Conservation (phyloP, 1,140 invertebrate genomes). For the Colletes latitarsis region DNA sequence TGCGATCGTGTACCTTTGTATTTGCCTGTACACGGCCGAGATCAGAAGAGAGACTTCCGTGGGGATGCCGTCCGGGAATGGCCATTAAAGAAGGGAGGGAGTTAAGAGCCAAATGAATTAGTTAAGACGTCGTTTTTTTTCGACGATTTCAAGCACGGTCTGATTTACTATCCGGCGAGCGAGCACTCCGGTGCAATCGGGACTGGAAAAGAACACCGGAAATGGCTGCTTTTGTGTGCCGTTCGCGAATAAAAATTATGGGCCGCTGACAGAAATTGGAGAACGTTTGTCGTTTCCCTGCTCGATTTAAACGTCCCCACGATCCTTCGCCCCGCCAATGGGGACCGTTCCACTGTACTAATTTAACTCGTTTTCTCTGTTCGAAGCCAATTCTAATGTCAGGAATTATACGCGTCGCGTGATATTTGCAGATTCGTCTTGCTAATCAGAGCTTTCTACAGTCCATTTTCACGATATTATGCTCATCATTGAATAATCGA, state of each 20-base stretch:
- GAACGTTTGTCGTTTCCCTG: slow-evolving; percentile 47
- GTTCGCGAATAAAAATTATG: slow-evolving; percentile 42
- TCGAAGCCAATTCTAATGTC: not conserved
- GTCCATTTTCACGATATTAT: too few species aligned
- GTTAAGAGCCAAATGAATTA: slow-evolving; percentile 44
- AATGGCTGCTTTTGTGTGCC: slow-evolving; percentile 44
- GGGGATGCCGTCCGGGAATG: not conserved
- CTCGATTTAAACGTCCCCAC: slow-evolving; percentile 11
- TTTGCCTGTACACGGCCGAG: not conserved
- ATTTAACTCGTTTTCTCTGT: not conserved
- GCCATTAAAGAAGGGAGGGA: not conserved
- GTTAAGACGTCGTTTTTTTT: slow-evolving; percentile 29
- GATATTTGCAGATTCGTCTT: too few species aligned
- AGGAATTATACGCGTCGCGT: not conserved
- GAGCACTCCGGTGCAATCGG: slow-evolving; percentile 1
- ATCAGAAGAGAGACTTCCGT: not conserved
- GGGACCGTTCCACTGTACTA: not conserved
- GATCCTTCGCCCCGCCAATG: slow-evolving; percentile 4
- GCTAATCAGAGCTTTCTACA: too few species aligned
- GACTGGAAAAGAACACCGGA: slow-evolving; percentile 40
- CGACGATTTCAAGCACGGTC: not conserved
- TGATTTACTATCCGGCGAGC: slow-evolving; percentile 37
- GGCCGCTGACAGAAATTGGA: slow-evolving; percentile 42
- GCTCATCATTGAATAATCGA: too few species aligned
- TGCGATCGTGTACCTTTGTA: not conserved